Conservation (phyloP, 37 sponge, comb jelly and placozoan species). For the Mnemiopsis leidyi region DNA sequence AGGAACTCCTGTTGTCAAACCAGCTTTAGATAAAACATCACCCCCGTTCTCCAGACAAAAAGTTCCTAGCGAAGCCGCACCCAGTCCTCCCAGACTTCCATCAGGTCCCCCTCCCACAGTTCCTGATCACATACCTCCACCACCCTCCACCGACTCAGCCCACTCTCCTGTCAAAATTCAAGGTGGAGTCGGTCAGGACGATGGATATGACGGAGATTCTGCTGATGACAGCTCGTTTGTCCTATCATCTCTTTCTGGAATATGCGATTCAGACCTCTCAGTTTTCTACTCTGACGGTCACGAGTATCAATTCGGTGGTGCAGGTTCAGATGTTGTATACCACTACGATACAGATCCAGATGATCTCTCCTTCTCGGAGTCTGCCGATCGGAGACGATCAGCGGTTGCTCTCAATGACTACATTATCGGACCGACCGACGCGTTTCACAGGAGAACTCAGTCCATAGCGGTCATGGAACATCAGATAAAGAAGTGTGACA, state of each 20-base stretch:
- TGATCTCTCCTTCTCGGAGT: neutral
- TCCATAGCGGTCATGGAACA: neutral
- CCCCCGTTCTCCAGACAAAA: neutral
- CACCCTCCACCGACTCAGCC: neutral
- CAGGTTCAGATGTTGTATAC: neutral
- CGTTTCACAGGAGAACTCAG: neutral
- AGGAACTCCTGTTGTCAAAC: neutral
- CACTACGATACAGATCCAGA: constrained; percentile 11
- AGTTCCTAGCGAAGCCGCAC: neutral
- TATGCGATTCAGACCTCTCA: neutral
- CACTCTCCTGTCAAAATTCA: neutral
- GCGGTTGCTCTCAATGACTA: neutral
- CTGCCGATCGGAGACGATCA: neutral
- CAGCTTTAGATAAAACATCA: too few species aligned
- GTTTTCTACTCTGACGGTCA: neutral
- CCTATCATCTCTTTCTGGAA: neutral
- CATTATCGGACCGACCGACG: neutral
- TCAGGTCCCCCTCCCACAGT: neutral
- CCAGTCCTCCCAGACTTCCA: neutral
- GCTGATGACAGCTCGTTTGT: neutral
- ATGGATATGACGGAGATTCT: neutral
- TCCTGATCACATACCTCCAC: neutral
- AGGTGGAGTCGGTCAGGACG: neutral
- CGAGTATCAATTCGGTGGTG: neutral
- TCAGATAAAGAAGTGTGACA: neutral